Base-by-base conservation (phyloP, 2,888 invertebrate genomes). In the Pyralis farinalis region DNA sequence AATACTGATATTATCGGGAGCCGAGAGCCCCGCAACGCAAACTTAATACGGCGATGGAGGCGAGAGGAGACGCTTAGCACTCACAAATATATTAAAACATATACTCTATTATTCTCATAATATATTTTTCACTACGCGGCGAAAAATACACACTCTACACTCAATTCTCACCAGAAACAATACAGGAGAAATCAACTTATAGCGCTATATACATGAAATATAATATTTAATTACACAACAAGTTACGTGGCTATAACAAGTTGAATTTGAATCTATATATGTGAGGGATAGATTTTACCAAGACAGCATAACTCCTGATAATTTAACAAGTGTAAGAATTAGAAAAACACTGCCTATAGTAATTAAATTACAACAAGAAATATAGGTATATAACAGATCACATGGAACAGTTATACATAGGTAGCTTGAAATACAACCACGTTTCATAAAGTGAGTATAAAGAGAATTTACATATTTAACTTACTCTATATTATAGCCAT, bases 1-100 rank as follows among this genome's bases (percentile, higher is more conserved):
- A 86, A 88, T 87, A 88, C 87, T 86, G 87, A 83, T 86, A 83
- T 82, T 76, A 82, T 77, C 73, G 76, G 62, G 70, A 76, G 70
- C 60, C 66, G 51, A 58, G 47, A 55, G 64, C 71, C 85, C 76
- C 76, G 86, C 86, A 86, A 84, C 81, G 63, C 77, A 84, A 84
- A 83, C 78, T 58, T 66, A 73, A 70, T 59, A 74, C 71, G 76
- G 70, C 67, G 63, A 50, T 72, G 72, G 73, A 71, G 70, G 61
- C 72, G 74, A 73, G 82, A 83, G 81, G 63, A 56, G 4, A 60
- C 66, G 64, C 65, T 58, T 46, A 49, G 54, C 55, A 46, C 58
- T 55, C 47, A 52, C 50, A 35, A 32, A 40, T 42, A 38, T 47
- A 51, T 46, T 44, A 44, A 51, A 36, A 44, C 44, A 50, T 45